Base-by-base conservation (phyloP, 2,888 invertebrate species). In the Rapana venosa region DNA sequence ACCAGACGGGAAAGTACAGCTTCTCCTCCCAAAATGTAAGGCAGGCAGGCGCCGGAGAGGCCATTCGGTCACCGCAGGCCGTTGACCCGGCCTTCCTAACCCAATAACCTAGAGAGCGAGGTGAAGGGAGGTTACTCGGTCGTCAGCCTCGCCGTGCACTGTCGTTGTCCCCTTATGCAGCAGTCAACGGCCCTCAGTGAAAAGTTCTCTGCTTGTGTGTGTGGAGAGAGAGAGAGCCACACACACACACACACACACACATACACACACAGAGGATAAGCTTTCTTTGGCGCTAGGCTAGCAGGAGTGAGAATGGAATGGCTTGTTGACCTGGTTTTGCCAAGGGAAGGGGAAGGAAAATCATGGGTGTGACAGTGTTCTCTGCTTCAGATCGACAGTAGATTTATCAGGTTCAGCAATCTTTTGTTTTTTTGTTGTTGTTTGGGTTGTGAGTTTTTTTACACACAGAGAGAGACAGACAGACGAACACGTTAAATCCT, bases 41-140 rank as follows among this genome's bases (percentile, higher is more conserved):
- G 15, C 20, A 15, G 17, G 1, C 1, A 32, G 13, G 32, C 13
- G 77, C 13, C 1, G 8, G 32, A 17, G 17, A 20, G 77, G 77
- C 77, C 77, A 35, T 79, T 79, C 77, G 77, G 77, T 79, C 77
- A 79, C 77, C 13, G 5, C 35, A 35, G 77, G 35, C 32, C 77
- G 32, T 32, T 79, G 77, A 79, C 77, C 77, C 77, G 77, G 15
- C 77, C 35, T 35, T 79, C 77, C 77, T 79, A 79, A 79, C 77
- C 77, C 77, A 79, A 15, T 79, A 35, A 79, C 77, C 77, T 32
- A 79, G 77, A 79, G 77, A 79, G 32, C 32, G 77, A 79, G 77
- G 77, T 79, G 77, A 79, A 15, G 32, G 32, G 77, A 79, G 77
- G 77, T 79, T 79, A 79, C 32, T 79, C 77, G 77, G 77, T 79